Base-by-base conservation (phyloP, 2,888 invertebrate species). In the Molorchus minor region DNA sequence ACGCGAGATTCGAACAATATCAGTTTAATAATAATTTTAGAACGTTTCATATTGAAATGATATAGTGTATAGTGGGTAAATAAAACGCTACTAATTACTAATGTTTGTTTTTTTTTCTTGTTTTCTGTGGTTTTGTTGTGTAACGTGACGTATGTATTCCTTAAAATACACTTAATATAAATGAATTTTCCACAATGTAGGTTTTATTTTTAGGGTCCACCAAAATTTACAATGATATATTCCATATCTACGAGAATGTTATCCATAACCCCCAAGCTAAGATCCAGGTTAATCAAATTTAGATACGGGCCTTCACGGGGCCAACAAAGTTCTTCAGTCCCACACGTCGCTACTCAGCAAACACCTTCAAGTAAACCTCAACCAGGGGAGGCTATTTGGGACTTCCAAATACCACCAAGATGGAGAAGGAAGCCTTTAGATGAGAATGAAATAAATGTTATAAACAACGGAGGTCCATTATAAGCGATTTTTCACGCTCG, bases 371-470 rank as follows among this genome's bases (percentile, higher is more conserved):
- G 49, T 16, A 56, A 59, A 16, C 40, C 60, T 19, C 56, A 56
- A 40, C 35, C 68, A 21, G 66, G 68, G 35, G 75, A 72, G 55
- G 59, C 73, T 0, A 75, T 79, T 59, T 78, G 75, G 69, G 80
- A 80, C 62, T 79, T 78, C 59, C 77, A 81, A 69, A 69, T 81
- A 46, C 80, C 81, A 17, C 54, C 62, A 20, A 71, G 78, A 38
- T 80, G 75, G 72, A 71, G 62, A 58, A 71, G 80, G 57, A 72
- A 69, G 46, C 76, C 75, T 3, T 56, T 80, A 4, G 72, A 69
- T 54, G 76, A 78, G 33, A 76, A 79, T 36, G 81, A 81, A 70
- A 78, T 79, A 46, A 79, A 76, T 21, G 75, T 76, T 38, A 80
- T 81, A 44, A 81, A 81, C 64, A 72, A 76, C 55, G 81, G 81